Evolutionary conservation across 1,140 invertebrate genomes (phyloP).

Genomic region (Acromyrmex heyeri): DNA sequence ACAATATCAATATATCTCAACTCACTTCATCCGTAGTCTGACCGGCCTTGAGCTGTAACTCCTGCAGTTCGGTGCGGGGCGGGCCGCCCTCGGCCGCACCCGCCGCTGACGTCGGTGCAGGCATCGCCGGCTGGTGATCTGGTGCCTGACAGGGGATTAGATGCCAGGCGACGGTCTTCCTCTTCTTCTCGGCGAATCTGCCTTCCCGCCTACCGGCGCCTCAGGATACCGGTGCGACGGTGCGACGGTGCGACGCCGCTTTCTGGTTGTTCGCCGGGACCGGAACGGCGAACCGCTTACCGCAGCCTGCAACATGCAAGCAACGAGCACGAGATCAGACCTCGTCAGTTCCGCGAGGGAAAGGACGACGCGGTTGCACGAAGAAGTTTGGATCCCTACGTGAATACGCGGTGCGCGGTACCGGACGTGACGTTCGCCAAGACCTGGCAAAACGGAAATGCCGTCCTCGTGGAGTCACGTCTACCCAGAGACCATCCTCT

Average conservation of each 20-base stretch:
- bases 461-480: conserved; percentile 16
- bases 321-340: conserved; percentile 10
- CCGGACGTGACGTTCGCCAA: background rate
- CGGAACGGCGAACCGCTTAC: background rate
- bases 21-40: conserved; percentile 96
- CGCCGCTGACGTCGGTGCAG: conserved; percentile 88
- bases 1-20: background rate
- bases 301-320: conserved; percentile 40
- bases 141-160: conserved; percentile 30
- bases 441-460: background rate
- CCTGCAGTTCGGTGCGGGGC: conserved; percentile 95
- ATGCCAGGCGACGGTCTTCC: conserved; percentile 21
- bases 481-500: background rate
- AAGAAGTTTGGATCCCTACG: conserved; percentile 19
- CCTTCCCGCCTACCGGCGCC: conserved; percentile 8
- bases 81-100: conserved; percentile 89
- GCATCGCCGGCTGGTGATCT: conserved; percentile 82
- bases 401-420: background rate
- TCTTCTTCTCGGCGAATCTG: background rate
- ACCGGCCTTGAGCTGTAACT: conserved; percentile 95
- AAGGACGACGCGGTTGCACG: background rate
- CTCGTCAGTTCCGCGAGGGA: background rate
- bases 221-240: background rate
- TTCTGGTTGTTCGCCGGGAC: background rate
- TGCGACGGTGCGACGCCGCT: background rate